Base-by-base conservation (phyloP, 1,140 invertebrate species). In the Drosophila sp. region DNA sequence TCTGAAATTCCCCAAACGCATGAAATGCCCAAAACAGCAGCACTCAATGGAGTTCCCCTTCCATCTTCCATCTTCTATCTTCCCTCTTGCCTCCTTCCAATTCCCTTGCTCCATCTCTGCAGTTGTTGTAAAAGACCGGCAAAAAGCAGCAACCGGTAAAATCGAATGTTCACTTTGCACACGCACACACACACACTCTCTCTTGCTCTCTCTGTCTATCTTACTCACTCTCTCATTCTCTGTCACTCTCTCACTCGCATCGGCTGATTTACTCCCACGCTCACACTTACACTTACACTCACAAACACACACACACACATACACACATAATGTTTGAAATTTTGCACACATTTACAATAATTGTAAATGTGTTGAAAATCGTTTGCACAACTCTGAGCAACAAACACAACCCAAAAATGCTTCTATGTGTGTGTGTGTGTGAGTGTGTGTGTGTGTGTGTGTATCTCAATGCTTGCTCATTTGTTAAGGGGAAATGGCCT, bases 301-400 rank as follows among this genome's bases (percentile, higher is more conserved):
- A 45, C 40, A 40, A 29, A 67, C 54, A 54, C 46, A 41, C 36
- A 50, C 61, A 56, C 67, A 41, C 65, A 59, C 61, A 65, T 9
- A 56, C 21, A 11, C 27, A n/a, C 48, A 65, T 54, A 66, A 64
- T 66, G 67, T 48, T 73, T 69, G 78, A 82, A 90, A 90, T 90
- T 90, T 90, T 90, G 87, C 87, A 90, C 87, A 90, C 87, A 90
- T 90, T 90, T 83, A 83, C 87, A 90, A 76, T 90, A 64, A 90
- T 83, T 90, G 87, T 79, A 90, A 90, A 90, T 90, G 87, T 90
- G 87, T 90, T 90, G 87, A 90, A 90, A 90, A 90, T 90, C 87
- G 87, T 78, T 82, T 90, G 87, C 87, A 90, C 79, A 83, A 80
- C 81, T 83, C 69, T 87, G 87, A 90, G 87, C 86, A 90, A 90